Evolutionary conservation across 2,888 invertebrate species (phyloP).

Genomic region (Itoplectis maculator): DNA sequence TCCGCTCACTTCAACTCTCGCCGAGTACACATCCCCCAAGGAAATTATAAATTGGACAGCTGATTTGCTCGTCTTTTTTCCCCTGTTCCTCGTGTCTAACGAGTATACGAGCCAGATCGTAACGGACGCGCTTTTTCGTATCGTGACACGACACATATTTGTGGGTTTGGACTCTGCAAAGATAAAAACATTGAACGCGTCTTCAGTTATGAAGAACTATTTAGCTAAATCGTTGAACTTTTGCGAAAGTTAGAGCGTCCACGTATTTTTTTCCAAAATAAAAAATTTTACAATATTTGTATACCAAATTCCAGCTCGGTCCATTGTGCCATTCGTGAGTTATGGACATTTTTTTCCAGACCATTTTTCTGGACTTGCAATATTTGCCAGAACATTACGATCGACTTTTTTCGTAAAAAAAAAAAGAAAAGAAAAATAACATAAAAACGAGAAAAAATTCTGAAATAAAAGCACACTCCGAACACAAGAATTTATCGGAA

Average conservation of each 20-base stretch:
- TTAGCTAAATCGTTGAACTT: no score
- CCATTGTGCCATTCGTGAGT: no score
- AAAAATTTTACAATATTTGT: no score
- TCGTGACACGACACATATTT: background rate
- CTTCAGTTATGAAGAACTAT: no score
- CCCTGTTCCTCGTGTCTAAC: conserved; percentile 40
- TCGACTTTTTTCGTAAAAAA: background rate
- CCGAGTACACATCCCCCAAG: conserved; percentile 57
- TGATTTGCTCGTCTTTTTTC: conserved; percentile 18
- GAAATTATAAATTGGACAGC: conserved; percentile 71
- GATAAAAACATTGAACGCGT: no score
- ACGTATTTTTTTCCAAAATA: no score
- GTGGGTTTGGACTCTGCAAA: background rate
- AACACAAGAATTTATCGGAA: background rate
- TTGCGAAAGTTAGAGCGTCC: no score
- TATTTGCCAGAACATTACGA: no score
- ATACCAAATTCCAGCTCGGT: no score
- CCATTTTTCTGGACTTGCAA: no score
- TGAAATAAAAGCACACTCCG: no score
- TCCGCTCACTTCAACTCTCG: conserved; percentile 47
- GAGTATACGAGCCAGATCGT: conserved; percentile 3
- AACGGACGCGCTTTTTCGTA: conserved; percentile 6
- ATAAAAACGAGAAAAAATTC: background rate
- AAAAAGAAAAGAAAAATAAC: background rate
- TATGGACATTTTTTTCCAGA: no score